Base-by-base conservation (phyloP, 2,888 invertebrate species). In the Coecobrya sp. region DNA sequence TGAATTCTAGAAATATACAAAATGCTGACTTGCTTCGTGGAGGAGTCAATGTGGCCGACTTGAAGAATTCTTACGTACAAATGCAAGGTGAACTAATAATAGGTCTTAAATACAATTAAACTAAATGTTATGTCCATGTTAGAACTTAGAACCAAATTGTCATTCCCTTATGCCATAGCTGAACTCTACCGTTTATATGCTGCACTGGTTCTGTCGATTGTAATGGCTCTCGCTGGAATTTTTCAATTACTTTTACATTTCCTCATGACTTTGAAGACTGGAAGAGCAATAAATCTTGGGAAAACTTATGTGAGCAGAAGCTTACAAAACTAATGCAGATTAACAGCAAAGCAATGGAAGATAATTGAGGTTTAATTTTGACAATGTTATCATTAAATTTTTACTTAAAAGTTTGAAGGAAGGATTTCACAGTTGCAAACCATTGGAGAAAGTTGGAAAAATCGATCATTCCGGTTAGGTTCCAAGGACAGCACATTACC, bases 181-280 rank as follows among this genome's bases (percentile, higher is more conserved):
- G 87, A 87, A 52, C 76, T 87, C 0, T n/a, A 76, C 62, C 87
- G 87, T 19, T 62, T 87, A 52, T 87, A 87, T 55, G 87, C 87
- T 16, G 87, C 87, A 1, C 22, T 90, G n/a, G 62, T 76, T 1
- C 45, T 90, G 19, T 73, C 85, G 1, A 84, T 90, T 36, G 22
- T 90, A 19, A 90, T 90, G 70, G 70, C 85, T 10, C 85, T 90
- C 19, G 16, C 22, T 59, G 91, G 91, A 22, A 91, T 91, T 5
- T 85, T 91, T 27, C 86, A 91, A 25, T 16, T 76, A 0, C 59
- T 91, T 25, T 22, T 49, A 30, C 76, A 85, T 19, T 70, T 91
- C n/a, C 36, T 91, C 19, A 91, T 91, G 86, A 59, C 13, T 30
- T 36, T 76, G n/a, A 91, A 91, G 65, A 91, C 86, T 19, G 91